A percentile compares a stretch with the other conserved stretches of the same genome.
phyloP scores from a whole-genome alignment of 2,797 vertebrate species.

The Xenopus petersii region DNA sequence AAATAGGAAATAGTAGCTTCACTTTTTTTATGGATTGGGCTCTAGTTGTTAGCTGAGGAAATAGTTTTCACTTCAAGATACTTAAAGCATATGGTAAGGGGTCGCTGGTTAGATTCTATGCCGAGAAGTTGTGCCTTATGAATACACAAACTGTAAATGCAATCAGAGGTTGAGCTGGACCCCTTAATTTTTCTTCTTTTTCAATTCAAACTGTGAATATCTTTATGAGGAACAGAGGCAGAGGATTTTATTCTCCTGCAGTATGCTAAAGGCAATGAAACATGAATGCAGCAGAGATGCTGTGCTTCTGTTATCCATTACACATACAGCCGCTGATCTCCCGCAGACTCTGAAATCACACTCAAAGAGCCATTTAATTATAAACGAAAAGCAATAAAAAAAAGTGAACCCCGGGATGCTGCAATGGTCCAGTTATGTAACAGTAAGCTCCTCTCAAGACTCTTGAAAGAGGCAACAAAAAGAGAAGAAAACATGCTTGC shows the following conservation, averaged over 20 bases:
- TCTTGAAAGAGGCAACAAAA: conserved; percentile 15
- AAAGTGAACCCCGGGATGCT: conserved; percentile 42
- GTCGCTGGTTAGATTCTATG: not conserved
- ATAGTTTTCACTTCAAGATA: conserved; percentile 4
- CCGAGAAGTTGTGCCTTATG: conserved; percentile 23
- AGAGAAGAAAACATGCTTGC: not conserved
- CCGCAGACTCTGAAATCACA: conserved; percentile 51
- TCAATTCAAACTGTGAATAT: conserved; percentile 46
- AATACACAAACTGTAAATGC: conserved; percentile 56
- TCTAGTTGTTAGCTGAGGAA: not conserved
- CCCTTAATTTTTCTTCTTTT: conserved; percentile 37
- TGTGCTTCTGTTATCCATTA: conserved; percentile 46
- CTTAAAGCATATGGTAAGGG: conserved; percentile 3
- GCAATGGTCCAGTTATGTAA: conserved; percentile 50
- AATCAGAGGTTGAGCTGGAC: conserved; percentile 54
- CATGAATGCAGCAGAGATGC: conserved; percentile 22
- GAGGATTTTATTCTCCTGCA: conserved; percentile 49
- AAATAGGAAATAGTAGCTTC: too few species aligned
- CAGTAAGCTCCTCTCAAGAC: conserved; percentile 14
- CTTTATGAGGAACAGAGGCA: conserved; percentile 50
- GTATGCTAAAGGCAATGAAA: conserved; percentile 32
- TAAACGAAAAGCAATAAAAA: conserved; percentile 49
- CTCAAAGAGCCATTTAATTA: conserved; percentile 58
- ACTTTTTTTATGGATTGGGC: too few species aligned
- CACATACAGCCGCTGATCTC: conserved; percentile 37